A percentile compares a stretch with the other conserved stretches of the same genome.
Evolutionary conservation across 2,113 vertebrate genomes (phyloP).

Genomic region (Harpagus bidentatus): DNA sequence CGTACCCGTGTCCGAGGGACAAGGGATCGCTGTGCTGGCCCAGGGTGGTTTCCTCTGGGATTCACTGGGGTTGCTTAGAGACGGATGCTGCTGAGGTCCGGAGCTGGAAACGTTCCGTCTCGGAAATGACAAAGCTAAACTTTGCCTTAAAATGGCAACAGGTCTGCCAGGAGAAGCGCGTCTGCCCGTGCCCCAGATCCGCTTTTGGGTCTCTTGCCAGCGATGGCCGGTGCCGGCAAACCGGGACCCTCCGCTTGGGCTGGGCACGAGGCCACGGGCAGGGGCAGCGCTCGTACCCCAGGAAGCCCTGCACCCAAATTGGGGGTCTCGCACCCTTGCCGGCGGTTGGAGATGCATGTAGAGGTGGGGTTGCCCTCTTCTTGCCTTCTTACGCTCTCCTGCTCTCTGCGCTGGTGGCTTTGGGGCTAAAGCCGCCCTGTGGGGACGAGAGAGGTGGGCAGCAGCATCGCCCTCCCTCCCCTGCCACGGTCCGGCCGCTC

Average conservation of each 20-base stretch:
- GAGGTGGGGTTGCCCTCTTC: neutral
- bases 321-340: neutral
- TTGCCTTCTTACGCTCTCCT: neutral
- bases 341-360: neutral
- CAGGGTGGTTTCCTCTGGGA: neutral
- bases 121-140: neutral
- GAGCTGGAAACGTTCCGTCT: neutral
- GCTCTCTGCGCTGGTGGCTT: neutral
- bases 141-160: neutral
- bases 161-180: neutral
- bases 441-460: neutral
- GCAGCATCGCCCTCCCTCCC: neutral
- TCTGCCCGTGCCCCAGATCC: neutral
- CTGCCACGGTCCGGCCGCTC: neutral
- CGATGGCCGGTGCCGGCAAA: neutral
- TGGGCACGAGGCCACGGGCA: neutral
- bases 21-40: neutral
- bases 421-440: neutral
- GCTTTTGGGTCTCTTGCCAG: neutral
- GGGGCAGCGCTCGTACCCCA: neutral
- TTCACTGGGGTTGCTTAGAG: neutral
- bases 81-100: neutral
- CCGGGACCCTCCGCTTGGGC: accelerated
- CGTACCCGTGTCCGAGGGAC: accelerated
- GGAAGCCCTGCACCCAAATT: neutral